Evolutionary conservation across 1,140 invertebrate genomes (phyloP).

Genomic region (Maconellicoccus hirsutus): DNA sequence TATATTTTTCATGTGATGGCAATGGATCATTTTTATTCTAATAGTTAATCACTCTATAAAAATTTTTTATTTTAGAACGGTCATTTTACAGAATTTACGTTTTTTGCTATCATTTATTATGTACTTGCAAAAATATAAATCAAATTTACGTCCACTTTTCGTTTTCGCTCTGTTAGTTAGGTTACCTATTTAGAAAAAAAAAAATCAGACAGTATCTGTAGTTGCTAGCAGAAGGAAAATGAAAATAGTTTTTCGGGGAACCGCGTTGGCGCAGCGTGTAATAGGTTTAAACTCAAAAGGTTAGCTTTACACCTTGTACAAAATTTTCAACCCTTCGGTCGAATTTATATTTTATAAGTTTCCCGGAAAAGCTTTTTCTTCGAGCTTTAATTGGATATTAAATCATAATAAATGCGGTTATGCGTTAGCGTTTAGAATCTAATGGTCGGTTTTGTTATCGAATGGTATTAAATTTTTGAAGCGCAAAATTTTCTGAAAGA

Average conservation of each 20-base stretch:
- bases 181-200: too few species aligned
- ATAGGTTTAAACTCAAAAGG: not conserved
- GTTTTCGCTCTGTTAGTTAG: too few species aligned
- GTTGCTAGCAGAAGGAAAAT: not conserved
- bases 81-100: too few species aligned
- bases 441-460: not conserved
- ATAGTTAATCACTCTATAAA: too few species aligned
- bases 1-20: too few species aligned
- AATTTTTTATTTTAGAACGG: too few species aligned
- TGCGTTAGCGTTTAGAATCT: not conserved
- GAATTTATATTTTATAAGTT: conserved; percentile 10
- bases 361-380: conserved; percentile 3
- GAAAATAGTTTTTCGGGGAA: not conserved
- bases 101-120: too few species aligned
- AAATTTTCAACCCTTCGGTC: conserved; percentile 3
- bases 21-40: too few species aligned
- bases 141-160: too few species aligned
- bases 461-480: not conserved
- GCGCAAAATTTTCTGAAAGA: not conserved
- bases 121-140: too few species aligned
- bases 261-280: not conserved
- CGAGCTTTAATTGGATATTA: conserved; percentile 4
- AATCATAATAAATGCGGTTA: conserved; percentile 7
- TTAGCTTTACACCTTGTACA: not conserved
- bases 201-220: not conserved